Evolutionary conservation across 1,140 invertebrate species (phyloP).

Genomic region (Mya arenaria): DNA sequence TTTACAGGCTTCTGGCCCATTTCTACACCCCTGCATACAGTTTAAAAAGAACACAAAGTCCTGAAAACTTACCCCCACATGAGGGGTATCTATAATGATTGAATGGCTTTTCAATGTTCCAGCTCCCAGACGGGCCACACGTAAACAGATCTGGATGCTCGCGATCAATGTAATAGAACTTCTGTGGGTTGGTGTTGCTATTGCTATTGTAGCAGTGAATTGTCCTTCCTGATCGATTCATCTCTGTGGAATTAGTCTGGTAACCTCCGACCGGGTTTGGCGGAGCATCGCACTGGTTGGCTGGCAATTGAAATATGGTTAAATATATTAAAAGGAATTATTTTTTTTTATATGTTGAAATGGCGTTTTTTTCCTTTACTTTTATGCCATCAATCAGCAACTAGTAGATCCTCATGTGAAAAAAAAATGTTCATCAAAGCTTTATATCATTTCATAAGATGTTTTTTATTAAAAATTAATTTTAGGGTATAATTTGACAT

Average conservation of each 20-base stretch:
- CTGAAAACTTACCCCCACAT: constrained; percentile 68
- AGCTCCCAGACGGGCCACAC: constrained; percentile 71
- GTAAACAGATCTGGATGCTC: constrained; percentile 63
- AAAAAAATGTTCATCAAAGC: no score
- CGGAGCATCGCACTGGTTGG: constrained; percentile 49
- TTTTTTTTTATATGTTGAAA: no score
- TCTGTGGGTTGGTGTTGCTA: neutral
- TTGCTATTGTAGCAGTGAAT: neutral
- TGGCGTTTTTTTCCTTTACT: no score
- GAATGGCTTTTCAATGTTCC: constrained; percentile 51
- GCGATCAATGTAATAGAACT: constrained; percentile 40
- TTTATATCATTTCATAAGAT: no score
- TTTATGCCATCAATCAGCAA: no score
- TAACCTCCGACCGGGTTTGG: constrained; percentile 55
- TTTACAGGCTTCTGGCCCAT: no score
- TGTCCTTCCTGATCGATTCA: neutral
- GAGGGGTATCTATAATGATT: constrained; percentile 62
- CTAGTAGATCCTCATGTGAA: no score
- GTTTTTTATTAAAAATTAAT: no score
- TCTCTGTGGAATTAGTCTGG: constrained; percentile 12
- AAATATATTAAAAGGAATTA: no score
- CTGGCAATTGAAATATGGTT: constrained; percentile 44
- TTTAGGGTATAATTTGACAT: no score
- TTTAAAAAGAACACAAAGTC: no score
- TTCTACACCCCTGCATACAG: neutral